Evolutionary conservation across 1,140 invertebrate genomes (phyloP).

Genomic region (Pseudomyrmex dendroicus): DNA sequence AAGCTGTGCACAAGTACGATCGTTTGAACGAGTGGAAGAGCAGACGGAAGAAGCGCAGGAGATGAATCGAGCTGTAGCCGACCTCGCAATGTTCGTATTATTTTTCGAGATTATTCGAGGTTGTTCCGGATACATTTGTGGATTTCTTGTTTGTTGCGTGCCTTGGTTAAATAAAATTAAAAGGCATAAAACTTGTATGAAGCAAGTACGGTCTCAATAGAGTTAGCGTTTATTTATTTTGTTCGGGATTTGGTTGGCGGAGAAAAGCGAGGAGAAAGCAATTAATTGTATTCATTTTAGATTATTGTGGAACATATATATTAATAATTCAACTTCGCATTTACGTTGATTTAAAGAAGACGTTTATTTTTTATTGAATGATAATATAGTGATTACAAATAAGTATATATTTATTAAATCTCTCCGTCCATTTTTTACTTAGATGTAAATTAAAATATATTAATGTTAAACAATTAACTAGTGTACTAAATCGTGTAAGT

Average conservation of each 20-base stretch:
- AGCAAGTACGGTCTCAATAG: constrained; percentile 21
- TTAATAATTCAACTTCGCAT: not conserved
- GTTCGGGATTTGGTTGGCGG: not conserved
- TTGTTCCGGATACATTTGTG: not conserved
- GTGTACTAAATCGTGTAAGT: constrained; percentile 4
- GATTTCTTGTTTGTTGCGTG: not conserved
- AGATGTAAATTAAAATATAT: not conserved
- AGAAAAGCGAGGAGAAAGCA: constrained; percentile 4
- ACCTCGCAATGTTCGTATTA: not conserved
- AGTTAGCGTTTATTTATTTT: constrained; percentile 6
- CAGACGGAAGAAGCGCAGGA: constrained; percentile 79
- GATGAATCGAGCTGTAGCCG: constrained; percentile 64
- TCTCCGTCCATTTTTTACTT: not conserved
- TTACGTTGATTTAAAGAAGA: not conserved
- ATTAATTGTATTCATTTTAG: constrained; percentile 31
- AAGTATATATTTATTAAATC: not conserved
- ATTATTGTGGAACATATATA: not conserved
- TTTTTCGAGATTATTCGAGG: not conserved
- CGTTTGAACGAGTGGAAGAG: constrained; percentile 79
- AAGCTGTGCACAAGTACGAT: constrained; percentile 76
- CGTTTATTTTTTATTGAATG: not conserved
- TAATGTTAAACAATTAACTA: not conserved
- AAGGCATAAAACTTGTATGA: constrained; percentile 41
- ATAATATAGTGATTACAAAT: constrained; percentile 4
- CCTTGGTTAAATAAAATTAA: not conserved